A percentile compares a stretch with the other conserved stretches of the same genome.
These are phyloP conservation scores for Passerculus sandwichensis DNA, from an alignment of 2,797 vertebrate genomes.

Conservation along the genomic window DNA sequence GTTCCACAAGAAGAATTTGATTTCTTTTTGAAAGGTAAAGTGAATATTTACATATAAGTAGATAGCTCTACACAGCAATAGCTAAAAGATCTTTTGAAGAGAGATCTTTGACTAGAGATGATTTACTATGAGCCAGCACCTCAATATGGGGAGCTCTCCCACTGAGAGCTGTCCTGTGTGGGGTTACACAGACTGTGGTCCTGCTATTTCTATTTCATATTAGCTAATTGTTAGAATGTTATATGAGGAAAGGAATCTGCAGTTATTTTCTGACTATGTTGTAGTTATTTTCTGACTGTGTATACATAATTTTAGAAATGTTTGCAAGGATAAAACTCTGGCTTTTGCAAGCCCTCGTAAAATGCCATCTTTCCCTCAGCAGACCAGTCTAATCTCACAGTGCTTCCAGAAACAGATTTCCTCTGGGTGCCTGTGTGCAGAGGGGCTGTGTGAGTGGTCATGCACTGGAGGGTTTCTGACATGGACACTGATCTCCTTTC, in stretches of 20 bases:
- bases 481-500: neutral
- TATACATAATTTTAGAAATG: neutral
- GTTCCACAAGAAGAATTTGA: constrained; percentile 91
- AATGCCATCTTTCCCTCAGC: neutral
- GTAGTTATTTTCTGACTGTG: neutral
- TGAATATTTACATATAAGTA: neutral
- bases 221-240: neutral
- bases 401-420: neutral
- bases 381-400: neutral
- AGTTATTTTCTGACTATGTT: neutral
- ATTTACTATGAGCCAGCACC: neutral
- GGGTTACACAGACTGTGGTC: neutral
- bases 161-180: neutral
- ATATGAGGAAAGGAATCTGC: neutral
- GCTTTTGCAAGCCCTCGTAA: neutral
- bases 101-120: neutral
- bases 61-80: neutral
- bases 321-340: neutral
- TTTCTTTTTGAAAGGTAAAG: constrained; percentile 94
- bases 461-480: neutral
- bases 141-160: neutral
- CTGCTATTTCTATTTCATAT: neutral
- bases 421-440: neutral
- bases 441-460: neutral
- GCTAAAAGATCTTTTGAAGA: neutral